phyloP scores from a whole-genome alignment of 2,113 vertebrate genomes.

The Psittacara wagleri region DNA sequence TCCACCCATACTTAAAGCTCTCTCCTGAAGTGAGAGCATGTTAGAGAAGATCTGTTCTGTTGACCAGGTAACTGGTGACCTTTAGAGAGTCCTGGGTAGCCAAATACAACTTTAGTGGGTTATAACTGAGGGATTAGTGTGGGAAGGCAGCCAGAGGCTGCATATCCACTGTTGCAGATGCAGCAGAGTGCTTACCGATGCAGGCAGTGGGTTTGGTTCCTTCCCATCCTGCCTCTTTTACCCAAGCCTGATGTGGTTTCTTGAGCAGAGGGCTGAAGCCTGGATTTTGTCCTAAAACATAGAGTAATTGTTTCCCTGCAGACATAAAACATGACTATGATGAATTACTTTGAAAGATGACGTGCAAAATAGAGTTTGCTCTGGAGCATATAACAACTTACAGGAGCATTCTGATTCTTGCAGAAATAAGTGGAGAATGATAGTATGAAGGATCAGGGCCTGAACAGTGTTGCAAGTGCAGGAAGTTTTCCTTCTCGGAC shows the following conservation, averaged over 20 bases:
- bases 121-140: background rate
- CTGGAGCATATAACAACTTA: background rate
- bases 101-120: background rate
- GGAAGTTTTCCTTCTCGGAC: background rate
- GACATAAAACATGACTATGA: background rate
- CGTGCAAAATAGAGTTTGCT: background rate
- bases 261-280: background rate
- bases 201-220: background rate
- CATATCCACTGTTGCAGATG: background rate
- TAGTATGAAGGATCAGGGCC: background rate
- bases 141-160: background rate
- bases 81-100: background rate
- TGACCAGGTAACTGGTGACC: background rate
- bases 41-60: background rate
- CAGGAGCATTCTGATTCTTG: background rate
- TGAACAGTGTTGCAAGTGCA: fast-evolving
- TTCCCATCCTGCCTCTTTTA: background rate
- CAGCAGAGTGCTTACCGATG: background rate
- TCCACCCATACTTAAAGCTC: background rate
- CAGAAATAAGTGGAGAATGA: background rate
- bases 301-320: background rate
- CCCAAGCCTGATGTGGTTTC: background rate
- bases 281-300: background rate
- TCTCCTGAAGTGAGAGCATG: background rate
- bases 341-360: background rate